A percentile compares a stretch with the other conserved stretches of the same genome.
Conservation (phyloP, 2,797 vertebrate species). For the Eidolon dupreanum region DNA sequence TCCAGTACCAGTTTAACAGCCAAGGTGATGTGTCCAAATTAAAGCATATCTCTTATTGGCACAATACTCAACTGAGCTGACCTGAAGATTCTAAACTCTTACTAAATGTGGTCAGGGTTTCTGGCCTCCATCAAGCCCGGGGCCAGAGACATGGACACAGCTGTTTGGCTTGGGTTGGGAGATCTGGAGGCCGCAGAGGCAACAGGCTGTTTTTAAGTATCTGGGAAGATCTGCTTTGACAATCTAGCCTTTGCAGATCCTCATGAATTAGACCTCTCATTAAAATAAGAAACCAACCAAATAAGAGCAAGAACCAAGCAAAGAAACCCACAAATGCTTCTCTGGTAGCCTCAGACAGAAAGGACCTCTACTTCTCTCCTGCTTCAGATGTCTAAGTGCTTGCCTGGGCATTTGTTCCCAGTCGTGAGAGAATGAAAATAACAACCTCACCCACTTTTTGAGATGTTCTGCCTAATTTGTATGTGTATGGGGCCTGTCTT, state of each 20-base stretch:
- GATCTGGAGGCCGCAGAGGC: neutral
- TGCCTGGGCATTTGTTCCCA: neutral
- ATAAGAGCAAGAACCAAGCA: neutral
- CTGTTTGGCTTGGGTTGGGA: neutral
- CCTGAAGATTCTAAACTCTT: constrained; percentile 9
- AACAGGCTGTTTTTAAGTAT: neutral
- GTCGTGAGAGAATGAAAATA: constrained; percentile 3
- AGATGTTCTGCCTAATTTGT: neutral
- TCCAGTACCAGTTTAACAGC: neutral
- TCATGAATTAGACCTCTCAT: neutral
- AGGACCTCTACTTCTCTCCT: neutral
- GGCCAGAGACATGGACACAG: neutral
- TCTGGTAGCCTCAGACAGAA: neutral
- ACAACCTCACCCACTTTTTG: neutral
- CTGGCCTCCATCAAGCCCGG: neutral
- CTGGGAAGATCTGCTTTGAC: neutral
- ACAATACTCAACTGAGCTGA: neutral
- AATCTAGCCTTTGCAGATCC: neutral
- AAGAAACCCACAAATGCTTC: neutral
- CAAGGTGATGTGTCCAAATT: neutral
- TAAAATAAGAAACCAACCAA: neutral
- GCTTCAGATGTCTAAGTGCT: neutral
- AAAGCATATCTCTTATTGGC: neutral
- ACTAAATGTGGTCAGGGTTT: neutral
- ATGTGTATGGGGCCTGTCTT: neutral